Evolutionary conservation across 1,140 invertebrate species (phyloP).

Genomic region (Aradophagus sp.): DNA sequence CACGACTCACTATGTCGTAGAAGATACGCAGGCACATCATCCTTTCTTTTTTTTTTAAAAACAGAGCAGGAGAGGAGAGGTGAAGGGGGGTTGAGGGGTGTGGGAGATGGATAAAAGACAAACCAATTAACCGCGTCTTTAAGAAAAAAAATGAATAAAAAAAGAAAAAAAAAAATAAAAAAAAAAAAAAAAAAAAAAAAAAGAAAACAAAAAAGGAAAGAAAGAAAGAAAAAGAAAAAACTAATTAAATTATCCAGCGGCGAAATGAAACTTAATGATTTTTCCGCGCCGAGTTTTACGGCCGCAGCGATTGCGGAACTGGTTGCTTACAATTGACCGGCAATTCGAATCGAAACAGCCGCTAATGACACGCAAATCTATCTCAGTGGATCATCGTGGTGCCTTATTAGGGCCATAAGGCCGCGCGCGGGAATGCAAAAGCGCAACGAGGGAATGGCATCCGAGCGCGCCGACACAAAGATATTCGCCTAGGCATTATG

Average conservation of each 20-base stretch:
- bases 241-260: too few species aligned
- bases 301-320: conserved; percentile 30
- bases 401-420: conserved; percentile 53
- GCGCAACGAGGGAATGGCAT: conserved; percentile 21
- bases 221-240: too few species aligned
- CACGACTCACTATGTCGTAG: too few species aligned
- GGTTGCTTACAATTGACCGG: conserved; percentile 40
- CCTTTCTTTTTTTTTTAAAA: too few species aligned
- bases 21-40: too few species aligned
- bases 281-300: conserved; percentile 5
- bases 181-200: conserved; percentile 3
- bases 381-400: conserved; percentile 55
- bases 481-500: conserved; percentile 41
- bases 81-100: too few species aligned
- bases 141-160: too few species aligned
- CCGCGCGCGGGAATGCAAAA: conserved; percentile 27
- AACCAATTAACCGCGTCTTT: too few species aligned
- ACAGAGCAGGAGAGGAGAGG: too few species aligned
- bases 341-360: conserved; percentile 51
- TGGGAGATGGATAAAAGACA: too few species aligned
- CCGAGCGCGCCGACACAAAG: conserved; percentile 9
- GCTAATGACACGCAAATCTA: conserved; percentile 57
- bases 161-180: too few species aligned
- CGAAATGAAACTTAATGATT: conserved; percentile 7
- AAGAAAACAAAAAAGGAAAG: not conserved